Percentiles rank a stretch among this genome's conserved stretches.
These are phyloP conservation scores for Diaprepes abbreviatus DNA, from an alignment of 2,888 invertebrate genomes.

Conservation along the genomic window DNA sequence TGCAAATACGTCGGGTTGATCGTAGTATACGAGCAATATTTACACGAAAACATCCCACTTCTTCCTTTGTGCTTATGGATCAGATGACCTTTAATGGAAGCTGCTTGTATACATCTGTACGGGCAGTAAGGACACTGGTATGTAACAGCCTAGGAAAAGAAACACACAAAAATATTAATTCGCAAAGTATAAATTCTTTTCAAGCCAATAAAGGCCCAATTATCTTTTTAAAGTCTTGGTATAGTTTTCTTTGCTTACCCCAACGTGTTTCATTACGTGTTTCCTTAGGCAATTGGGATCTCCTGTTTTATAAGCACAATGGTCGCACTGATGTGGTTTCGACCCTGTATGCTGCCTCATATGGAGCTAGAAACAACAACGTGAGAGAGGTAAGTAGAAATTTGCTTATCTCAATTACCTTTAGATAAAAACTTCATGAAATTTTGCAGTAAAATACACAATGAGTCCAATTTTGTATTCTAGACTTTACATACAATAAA, in stretches of 20 bases:
- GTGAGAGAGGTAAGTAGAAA: too few species aligned
- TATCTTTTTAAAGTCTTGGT: too few species aligned
- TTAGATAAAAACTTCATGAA: too few species aligned
- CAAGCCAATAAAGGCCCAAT: too few species aligned
- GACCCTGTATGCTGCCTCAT: conserved; percentile 83
- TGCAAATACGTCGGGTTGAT: conserved; percentile 71
- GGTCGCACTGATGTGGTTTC: conserved; percentile 80
- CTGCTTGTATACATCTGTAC: conserved; percentile 79
- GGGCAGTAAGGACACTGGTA: conserved; percentile 78
- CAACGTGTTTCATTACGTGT: conserved; percentile 76
- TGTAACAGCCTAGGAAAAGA: conserved; percentile 55
- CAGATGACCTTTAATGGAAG: conserved; percentile 76
- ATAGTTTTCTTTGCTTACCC: conserved; percentile 57
- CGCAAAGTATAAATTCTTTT: too few species aligned
- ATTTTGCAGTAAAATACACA: too few species aligned
- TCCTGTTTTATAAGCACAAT: conserved; percentile 78
- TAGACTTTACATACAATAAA: too few species aligned
- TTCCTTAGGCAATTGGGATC: conserved; percentile 82
- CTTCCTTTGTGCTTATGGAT: conserved; percentile 69
- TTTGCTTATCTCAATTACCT: too few species aligned
- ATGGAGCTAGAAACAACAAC: too few species aligned
- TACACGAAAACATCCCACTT: conserved; percentile 67
- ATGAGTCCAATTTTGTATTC: too few species aligned
- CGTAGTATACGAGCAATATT: conserved; percentile 71
- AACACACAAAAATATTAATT: too few species aligned